Evolutionary conservation across 2,888 invertebrate genomes (phyloP), one percentile per base, ranked within the genome.

Genomic region (Parnassius mnemosyne): DNA sequence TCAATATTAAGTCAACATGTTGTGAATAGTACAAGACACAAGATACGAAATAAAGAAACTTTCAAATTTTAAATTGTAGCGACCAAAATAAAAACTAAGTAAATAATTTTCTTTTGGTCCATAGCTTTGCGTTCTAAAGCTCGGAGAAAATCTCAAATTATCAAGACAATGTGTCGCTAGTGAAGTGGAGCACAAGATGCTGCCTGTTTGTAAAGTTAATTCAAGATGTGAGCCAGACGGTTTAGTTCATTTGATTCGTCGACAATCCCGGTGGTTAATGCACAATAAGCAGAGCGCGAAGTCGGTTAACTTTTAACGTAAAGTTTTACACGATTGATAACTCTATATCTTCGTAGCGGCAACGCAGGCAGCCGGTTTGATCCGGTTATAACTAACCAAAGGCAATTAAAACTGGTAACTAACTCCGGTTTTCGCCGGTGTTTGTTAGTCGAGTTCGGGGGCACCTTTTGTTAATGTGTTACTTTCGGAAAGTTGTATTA

Each of bases 341-440:
- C 69, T 73, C 70, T 67, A 63, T 68, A 70, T 65, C 65, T 63
- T 63, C 63, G 64, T 68, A 65, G 65, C 70, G 57, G 61, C 64
- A 65, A 64, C 69, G 65, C 66, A 70, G 61, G 61, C 64, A 65
- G 64, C 69, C 71, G 69, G 72, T 70, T 69, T 77, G 76, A 78
- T 77, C 77, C 68, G 71, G 77, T 79, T 75, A 71, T 71, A 77
- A 76, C 77, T 72, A 71, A 71, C 74, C 71, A 69, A 68, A 69
- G 76, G 68, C 76, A 78, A 78, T 79, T 77, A 79, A 73, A 79
- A 72, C 76, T 69, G 70, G 71, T 60, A 68, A 69, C 73, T 63
- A 75, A 74, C 76, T 72, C 68, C 57, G 64, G 65, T 67, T 63
- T 66, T 20, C 55, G 57, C 54, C 62, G 53, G 64, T 65, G 52